phyloP scores from a whole-genome alignment of 2,797 vertebrate species.

The Siniperca undulata region DNA sequence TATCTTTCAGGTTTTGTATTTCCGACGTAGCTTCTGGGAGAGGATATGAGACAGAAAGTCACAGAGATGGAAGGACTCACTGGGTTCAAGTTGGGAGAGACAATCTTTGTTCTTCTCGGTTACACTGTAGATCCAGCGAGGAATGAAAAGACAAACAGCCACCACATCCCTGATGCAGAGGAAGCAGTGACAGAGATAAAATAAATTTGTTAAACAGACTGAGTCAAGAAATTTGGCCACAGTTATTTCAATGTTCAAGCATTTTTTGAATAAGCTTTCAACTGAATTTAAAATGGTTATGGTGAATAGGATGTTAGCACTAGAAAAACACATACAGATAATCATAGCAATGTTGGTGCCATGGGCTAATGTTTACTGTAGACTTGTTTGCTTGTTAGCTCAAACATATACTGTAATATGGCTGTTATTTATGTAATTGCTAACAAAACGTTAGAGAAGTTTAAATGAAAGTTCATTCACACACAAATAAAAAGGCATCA shows the following conservation, averaged over 20 bases:
- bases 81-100: conserved; percentile 69
- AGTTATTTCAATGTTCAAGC: neutral
- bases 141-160: conserved; percentile 73
- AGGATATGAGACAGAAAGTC: conserved; percentile 39
- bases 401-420: neutral
- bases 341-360: neutral
- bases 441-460: neutral
- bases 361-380: neutral
- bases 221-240: neutral
- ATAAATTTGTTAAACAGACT: neutral
- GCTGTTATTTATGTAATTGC: too few relatives aligned
- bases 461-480: neutral
- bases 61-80: conserved; percentile 63
- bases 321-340: neutral
- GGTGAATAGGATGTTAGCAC: neutral
- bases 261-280: neutral
- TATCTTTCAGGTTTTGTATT: neutral
- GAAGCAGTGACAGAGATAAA: neutral
- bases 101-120: conserved; percentile 40
- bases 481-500: neutral
- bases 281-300: neutral
- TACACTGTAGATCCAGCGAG: conserved; percentile 70
- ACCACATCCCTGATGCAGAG: conserved; percentile 76
- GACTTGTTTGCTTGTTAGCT: neutral
- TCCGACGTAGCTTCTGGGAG: neutral